Evolutionary conservation across 2,797 vertebrate genomes (phyloP), one percentile per base, ranked within the genome.

Genomic region (Pangasius macronema): DNA sequence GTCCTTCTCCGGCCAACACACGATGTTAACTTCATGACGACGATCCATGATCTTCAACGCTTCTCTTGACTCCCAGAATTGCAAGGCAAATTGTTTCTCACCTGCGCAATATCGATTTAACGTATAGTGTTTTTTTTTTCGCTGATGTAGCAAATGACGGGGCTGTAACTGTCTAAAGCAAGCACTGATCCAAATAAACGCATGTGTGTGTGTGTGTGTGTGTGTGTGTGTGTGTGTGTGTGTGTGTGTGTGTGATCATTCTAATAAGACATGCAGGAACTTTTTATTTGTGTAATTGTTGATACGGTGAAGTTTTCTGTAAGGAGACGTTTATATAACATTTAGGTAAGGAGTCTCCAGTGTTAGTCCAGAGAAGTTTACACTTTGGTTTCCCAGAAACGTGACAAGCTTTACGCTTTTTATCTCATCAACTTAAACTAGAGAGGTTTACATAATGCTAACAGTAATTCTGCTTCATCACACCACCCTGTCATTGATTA

Each of bases 101-200:
- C 46, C 81, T 49, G 75, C 55, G 1, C 3, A 3, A 65, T 39
- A 88, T 88, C 55, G 88, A 88, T 87, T 72, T 57, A 10, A 87
- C 33, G 13, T 88, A 81, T 18, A 81, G 87, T 36, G 36, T 33
- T 70, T 33, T 70, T 70, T 83, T 70, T 83, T 87, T 84, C 10
- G 87, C 84, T 87, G 87, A 86, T 87, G 72, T 83, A 82, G 88
- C 87, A 77, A 73, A 85, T 33, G 33, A 72, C 49, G n/a, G 79
- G 27, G 36, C 49, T 24, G 85, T 57, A 53, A 61, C 30, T 22
- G 59, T 59, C 42, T 30, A 9, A 65, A 57, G 59, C 20, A 8
- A 33, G 39, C 55, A 81, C 73, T 16, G 76, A 85, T 65, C 57
- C 20, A 14, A 16, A 87, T 36, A 46, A 53, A 84, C 10, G 30